Percentiles rank a stretch among this genome's conserved stretches.
These are phyloP conservation scores for Tetrax tetrax DNA, from an alignment of 2,113 vertebrate genomes.

Conservation along the genomic window DNA sequence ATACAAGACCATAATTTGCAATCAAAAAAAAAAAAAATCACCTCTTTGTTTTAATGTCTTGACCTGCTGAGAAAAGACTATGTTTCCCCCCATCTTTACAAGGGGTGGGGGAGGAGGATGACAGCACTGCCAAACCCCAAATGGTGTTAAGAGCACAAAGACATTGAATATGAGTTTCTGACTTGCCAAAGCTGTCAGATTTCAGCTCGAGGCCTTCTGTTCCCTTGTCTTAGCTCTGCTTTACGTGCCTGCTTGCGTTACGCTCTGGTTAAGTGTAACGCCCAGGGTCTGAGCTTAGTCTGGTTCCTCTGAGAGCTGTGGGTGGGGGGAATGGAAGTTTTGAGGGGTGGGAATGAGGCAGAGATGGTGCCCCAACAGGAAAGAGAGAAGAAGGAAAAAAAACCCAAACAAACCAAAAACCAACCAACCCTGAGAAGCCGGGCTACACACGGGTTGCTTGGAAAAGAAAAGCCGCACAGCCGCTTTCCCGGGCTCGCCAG, in stretches of 20 bases:
- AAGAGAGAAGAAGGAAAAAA: no score
- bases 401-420: no score
- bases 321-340: background rate
- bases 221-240: background rate
- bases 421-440: no score
- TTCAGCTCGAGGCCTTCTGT: background rate
- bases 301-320: background rate
- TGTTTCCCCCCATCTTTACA: background rate
- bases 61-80: background rate
- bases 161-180: background rate
- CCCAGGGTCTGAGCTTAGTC: accelerated
- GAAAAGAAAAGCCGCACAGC: no score
- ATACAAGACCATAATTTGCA: background rate
- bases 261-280: accelerated
- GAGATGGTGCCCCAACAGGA: background rate
- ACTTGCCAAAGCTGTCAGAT: background rate
- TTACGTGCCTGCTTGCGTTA: background rate
- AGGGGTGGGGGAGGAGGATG: background rate
- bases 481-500: background rate
- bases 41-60: background rate
- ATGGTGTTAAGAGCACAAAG: background rate
- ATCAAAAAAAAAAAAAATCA: background rate
- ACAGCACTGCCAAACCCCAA: background rate
- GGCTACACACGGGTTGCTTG: background rate
- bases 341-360: background rate